Base-by-base conservation (phyloP, 92 coral and sea anemone species). In the Epizoanthus scotinus region DNA sequence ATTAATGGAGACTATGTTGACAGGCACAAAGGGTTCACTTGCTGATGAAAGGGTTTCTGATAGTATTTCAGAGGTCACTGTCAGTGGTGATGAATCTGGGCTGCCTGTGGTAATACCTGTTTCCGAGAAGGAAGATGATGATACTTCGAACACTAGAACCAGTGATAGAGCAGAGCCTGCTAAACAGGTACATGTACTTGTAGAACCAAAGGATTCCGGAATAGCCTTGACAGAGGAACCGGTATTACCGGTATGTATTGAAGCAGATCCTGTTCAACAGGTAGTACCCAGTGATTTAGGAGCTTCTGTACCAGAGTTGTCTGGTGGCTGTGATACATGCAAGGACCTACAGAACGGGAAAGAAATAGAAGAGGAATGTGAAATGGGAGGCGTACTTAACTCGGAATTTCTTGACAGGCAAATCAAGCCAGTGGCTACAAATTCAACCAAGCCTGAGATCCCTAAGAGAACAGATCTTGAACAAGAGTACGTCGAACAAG, bases 381-480 rank as follows among this genome's bases (percentile, higher is more conserved):
- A 64, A 27, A 64, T 64, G 21, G 61, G 27, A 31, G 67, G 8
- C 19, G 3, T 8, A 29, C 18, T 28, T n/a, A n/a, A 18, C 17
- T 12, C 18, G 25, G 62, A 73, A 55, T n/a, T 13, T 17, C 19
- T 19, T 13, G 63, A 3, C 13, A 65, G 29, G 2, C 81, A 40
- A 34, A 13, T 12, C 5, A 59, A 59, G 13, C 29, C 34, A 12
- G 21, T 21, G 42, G 24, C 36, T 24, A 18, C 26, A 0, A 13
- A 5, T 36, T 21, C 52, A 47, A 47, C 40, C 40, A 75, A 75
- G 44, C 81, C 81, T 10, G 68, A 75, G 55, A 60, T 75, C 40
- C 81, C 81, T 5, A 75, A 54, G 53, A 75, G 81, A 40, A 28
- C n/a, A 36, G 81, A 75, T 38, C 81, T 75, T 59, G 81, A 75